phyloP scores from a whole-genome alignment of 92 coral and sea anemone genomes.

The Isaurus tuberculatus region DNA sequence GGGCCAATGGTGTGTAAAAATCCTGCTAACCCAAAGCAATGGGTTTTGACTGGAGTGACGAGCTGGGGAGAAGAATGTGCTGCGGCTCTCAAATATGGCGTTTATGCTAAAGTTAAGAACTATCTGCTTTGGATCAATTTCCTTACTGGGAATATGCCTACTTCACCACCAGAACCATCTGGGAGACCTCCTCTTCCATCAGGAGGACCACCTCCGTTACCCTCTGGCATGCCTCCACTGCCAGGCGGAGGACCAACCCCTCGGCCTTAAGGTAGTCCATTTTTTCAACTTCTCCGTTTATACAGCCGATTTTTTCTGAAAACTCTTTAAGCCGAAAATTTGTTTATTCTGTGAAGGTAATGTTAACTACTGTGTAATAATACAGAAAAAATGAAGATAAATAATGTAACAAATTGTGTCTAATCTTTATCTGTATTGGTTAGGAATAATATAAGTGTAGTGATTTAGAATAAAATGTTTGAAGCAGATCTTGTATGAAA shows the following conservation, averaged over 20 bases:
- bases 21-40: slow-evolving; percentile 80
- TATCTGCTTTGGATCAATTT: slow-evolving; percentile 76
- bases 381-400: too few species aligned
- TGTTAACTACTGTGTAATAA: too few species aligned
- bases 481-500: too few species aligned
- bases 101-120: slow-evolving; percentile 67
- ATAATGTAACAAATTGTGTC: too few species aligned
- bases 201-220: not conserved
- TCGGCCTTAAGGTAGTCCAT: not conserved
- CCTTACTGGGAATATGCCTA: slow-evolving; percentile 58
- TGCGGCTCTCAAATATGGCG: slow-evolving; percentile 78
- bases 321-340: too few species aligned
- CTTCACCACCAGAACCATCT: slow-evolving; percentile 6
- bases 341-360: too few species aligned
- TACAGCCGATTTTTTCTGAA: too few species aligned
- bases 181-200: not conserved
- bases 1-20: slow-evolving; percentile 79
- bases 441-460: too few species aligned
- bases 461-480: too few species aligned
- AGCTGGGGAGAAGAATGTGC: slow-evolving; percentile 88
- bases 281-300: too few species aligned
- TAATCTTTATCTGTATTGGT: too few species aligned
- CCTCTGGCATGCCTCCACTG: slow-evolving; percentile 10
- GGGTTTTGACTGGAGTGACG: slow-evolving; percentile 79
- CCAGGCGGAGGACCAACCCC: not conserved